Evolutionary conservation across 2,888 invertebrate species (phyloP), one percentile per base, ranked within the genome.

Genomic region (Heliconius aoede): DNA sequence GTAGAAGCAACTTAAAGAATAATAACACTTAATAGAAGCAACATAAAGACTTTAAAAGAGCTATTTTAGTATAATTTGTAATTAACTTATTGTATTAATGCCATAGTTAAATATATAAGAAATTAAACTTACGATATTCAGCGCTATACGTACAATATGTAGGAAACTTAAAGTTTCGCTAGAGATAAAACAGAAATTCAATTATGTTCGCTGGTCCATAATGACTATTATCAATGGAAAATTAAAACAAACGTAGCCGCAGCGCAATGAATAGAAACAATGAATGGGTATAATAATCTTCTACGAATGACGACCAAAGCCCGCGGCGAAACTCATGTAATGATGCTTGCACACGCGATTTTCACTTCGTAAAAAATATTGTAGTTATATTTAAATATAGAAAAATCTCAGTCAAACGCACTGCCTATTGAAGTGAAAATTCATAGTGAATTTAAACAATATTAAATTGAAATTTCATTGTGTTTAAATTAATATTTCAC

Each of bases 301-400:
- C 82, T 82, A 86, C 86, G 87, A 89, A 89, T 85, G 88, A 88
- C 87, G 85, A 88, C 86, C 82, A 78, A 81, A 76, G 76, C 84
- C 86, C 80, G 62, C 84, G 72, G 74, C 68, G 55, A 62, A 75
- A 71, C 36, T 75, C 55, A 28, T 62, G 26, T 75, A 72, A 76
- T 40, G 71, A 72, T 58, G n/a, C 55, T 26, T 71, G 51, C 36
- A 76, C 64, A 76, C 71, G 36, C 58, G 18, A 55, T 55, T 55
- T 55, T 55, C 4, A 8, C 28, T 24, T 69, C 7, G 0, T 32
- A n/a, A 55, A 69, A 65, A 65, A 36, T 24, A 24, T 65, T 18
- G 24, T 65, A n/a, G 5, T 24, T 1, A 1, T 26, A 60, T 26
- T 60, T 26, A 15, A 11, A 15, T 60, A 26, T 60, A 9, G n/a